Conservation (phyloP, 2,113 vertebrate species). For the Mola mola region DNA sequence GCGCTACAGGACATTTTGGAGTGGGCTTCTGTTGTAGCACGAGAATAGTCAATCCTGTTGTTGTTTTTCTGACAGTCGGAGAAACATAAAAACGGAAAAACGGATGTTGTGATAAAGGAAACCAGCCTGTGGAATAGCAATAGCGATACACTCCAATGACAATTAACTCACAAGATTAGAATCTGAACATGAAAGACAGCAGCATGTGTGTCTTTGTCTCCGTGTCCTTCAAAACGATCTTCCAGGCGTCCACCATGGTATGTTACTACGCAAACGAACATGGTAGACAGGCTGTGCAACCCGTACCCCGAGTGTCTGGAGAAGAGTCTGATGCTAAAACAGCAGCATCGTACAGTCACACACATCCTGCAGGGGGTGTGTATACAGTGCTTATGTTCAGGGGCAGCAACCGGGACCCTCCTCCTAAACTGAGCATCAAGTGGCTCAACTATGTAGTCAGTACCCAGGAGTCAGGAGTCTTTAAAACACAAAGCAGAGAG, state of each 20-base stretch:
- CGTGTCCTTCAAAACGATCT: slow-evolving; percentile 6
- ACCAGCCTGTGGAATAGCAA: slow-evolving; percentile 40
- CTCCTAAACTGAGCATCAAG: slow-evolving; percentile 1
- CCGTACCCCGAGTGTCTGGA: slow-evolving; percentile 8
- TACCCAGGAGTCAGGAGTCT: too few species aligned
- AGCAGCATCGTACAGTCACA: slow-evolving; percentile 19
- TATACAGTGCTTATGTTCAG: slow-evolving; percentile 41
- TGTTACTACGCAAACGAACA: slow-evolving; percentile 8
- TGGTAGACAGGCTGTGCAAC: slow-evolving; percentile 44
- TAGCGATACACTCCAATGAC: slow-evolving; percentile 28
- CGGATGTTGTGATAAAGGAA: slow-evolving; percentile 23
- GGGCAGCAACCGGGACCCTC: slow-evolving; percentile 26
- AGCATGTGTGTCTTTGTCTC: slow-evolving; percentile 47
- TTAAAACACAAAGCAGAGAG: slow-evolving; percentile 44
- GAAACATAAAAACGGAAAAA: slow-evolving; percentile 3
- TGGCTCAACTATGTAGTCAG: too few species aligned
- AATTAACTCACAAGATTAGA: slow-evolving; percentile 32
- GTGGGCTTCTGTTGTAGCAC: slow-evolving; percentile 8
- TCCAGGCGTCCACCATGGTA: slow-evolving; percentile 27
- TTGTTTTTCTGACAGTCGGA: slow-evolving; percentile 7
- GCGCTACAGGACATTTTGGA: not conserved
- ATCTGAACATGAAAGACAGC: slow-evolving; percentile 45
- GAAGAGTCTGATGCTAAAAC: slow-evolving; percentile 27
- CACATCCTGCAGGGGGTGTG: not conserved
- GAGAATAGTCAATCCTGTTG: slow-evolving; percentile 1